Conservation (phyloP, 2,888 invertebrate genomes). For the Toxonevra muliebris region DNA sequence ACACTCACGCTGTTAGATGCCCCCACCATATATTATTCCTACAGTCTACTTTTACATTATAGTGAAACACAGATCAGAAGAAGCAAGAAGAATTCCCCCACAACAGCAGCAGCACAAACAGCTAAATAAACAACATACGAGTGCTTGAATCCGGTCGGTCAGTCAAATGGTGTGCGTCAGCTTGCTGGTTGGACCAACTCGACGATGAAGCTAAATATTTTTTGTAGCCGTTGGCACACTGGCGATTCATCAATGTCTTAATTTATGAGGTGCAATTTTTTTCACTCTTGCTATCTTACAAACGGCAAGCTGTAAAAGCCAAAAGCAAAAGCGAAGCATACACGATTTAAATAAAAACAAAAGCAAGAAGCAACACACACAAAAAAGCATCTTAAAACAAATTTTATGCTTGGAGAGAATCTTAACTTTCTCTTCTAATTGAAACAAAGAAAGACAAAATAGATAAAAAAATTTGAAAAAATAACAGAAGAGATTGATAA, state of each 20-base stretch:
- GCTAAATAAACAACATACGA: too few species aligned
- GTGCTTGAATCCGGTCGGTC: too few species aligned
- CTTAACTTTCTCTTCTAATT: conserved; percentile 60
- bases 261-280: conserved; percentile 54
- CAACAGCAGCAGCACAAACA: too few species aligned
- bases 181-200: background rate
- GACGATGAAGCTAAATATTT: background rate
- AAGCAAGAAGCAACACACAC: conserved; percentile 4
- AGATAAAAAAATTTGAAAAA: background rate
- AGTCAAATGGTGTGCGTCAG: too few species aligned
- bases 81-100: too few species aligned
- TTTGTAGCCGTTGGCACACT: background rate
- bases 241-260: conserved; percentile 21
- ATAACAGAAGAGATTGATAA: conserved; percentile 20
- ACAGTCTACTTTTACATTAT: too few species aligned
- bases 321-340: background rate
- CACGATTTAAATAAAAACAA: conserved; percentile 15
- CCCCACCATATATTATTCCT: too few species aligned
- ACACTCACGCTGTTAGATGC: too few species aligned
- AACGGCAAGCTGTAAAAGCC: background rate
- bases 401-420: conserved; percentile 38
- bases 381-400: conserved; percentile 11
- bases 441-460: conserved; percentile 41
- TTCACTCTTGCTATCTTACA: conserved; percentile 11
- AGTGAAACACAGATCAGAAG: too few species aligned